These are phyloP conservation scores for Patiria pectinifera DNA, from an alignment of 53 echinoderm and acorn worm genomes.

Conservation along the genomic window DNA sequence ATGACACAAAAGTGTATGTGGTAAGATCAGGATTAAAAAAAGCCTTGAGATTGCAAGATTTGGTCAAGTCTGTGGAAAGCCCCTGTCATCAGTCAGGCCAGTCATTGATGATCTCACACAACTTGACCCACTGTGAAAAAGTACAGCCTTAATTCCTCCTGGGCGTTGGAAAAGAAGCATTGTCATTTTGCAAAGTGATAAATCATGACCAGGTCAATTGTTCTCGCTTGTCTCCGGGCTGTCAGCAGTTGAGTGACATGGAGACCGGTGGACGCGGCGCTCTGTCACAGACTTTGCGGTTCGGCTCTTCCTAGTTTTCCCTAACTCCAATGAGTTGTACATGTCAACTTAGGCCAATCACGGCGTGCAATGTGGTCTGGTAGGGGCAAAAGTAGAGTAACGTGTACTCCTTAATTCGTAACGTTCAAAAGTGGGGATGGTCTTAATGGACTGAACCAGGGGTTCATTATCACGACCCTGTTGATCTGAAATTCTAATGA, in stretches of 20 bases:
- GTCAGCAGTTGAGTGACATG: conserved; percentile 55
- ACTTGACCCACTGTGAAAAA: conserved; percentile 52
- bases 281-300: neutral
- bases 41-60: neutral
- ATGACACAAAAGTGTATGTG: no score
- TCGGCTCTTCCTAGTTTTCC: neutral
- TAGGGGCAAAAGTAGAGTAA: neutral
- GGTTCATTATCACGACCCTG: no score
- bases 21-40: neutral
- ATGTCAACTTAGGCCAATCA: neutral
- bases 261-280: conserved; percentile 24
- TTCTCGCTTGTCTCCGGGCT: conserved; percentile 63
- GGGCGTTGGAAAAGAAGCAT: conserved; percentile 59
- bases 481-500: no score
- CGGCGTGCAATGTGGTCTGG: neutral
- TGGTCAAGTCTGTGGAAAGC: conserved; percentile 30
- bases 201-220: conserved; percentile 61
- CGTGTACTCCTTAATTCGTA: no score
- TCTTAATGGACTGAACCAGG: no score
- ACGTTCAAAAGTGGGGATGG: no score
- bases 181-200: conserved; percentile 68
- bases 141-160: conserved; percentile 47
- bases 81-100: conserved; percentile 2
- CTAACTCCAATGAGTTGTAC: neutral
- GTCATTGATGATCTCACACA: conserved; percentile 14